Conservation (phyloP, 2,888 invertebrate species). For the Myathropa florea region DNA sequence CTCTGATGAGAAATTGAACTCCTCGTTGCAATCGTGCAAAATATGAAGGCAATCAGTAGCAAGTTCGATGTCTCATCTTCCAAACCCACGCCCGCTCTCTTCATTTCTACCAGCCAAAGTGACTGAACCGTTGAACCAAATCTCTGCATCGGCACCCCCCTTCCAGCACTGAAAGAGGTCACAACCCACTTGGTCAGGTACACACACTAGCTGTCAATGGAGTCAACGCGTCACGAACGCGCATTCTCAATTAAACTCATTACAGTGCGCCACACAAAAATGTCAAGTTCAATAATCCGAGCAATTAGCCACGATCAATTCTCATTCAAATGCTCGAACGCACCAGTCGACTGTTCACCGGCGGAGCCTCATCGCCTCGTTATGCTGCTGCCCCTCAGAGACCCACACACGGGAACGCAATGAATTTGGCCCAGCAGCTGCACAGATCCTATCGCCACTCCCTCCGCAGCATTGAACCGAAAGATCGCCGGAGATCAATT, state of each 20-base stretch:
- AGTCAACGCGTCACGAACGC: background rate
- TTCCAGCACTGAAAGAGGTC: background rate
- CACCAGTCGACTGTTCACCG: background rate
- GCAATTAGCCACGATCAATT: background rate
- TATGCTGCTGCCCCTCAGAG: constrained; percentile 7
- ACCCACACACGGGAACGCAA: background rate
- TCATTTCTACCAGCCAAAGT: too few species aligned
- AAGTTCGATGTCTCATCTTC: too few species aligned
- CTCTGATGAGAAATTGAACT: too few species aligned
- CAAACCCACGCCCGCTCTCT: too few species aligned
- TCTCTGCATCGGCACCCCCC: too few species aligned
- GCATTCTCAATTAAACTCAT: background rate
- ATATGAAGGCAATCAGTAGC: too few species aligned
- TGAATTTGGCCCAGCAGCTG: constrained; percentile 14
- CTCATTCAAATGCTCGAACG: background rate
- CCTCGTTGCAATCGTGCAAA: too few species aligned
- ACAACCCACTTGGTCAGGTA: background rate
- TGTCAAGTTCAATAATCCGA: constrained; percentile 2
- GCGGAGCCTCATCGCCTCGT: background rate
- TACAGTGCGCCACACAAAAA: constrained; percentile 2
- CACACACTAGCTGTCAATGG: too few species aligned
- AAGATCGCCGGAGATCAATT: constrained; percentile 66
- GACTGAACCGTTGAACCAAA: too few species aligned
- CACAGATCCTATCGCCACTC: constrained; percentile 28
- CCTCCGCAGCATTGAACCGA: constrained; percentile 47